A percentile compares a stretch with the other conserved stretches of the same genome.
These are phyloP conservation scores for Drosophila ogumai DNA, from an alignment of 1,140 invertebrate genomes.

Conservation along the genomic window DNA sequence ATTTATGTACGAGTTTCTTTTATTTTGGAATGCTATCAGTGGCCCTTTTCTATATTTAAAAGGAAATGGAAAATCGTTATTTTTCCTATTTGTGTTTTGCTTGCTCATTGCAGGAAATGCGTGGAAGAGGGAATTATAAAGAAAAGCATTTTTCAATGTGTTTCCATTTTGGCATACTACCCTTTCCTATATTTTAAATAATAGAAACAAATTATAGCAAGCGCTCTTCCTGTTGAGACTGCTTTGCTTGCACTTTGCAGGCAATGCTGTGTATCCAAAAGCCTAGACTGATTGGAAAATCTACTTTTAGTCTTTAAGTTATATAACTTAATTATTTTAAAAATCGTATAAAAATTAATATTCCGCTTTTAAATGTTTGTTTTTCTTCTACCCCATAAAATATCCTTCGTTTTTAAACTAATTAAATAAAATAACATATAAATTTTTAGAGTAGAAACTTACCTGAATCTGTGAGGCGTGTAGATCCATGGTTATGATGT, in stretches of 20 bases:
- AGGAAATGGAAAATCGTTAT: not conserved
- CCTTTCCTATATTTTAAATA: no score
- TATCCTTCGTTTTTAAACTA: no score
- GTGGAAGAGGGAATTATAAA: not conserved
- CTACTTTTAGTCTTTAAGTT: no score
- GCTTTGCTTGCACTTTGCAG: no score
- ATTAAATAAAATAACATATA: not conserved
- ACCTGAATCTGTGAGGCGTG: conserved; percentile 99
- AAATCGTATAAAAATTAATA: not conserved
- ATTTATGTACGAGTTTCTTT: not conserved
- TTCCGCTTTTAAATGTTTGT: not conserved
- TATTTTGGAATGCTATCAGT: not conserved
- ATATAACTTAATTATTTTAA: not conserved
- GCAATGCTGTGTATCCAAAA: no score
- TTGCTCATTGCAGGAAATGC: not conserved
- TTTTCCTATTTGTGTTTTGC: not conserved
- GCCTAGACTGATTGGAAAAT: no score
- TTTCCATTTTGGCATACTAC: no score
- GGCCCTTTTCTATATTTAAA: not conserved
- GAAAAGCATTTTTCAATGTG: no score
- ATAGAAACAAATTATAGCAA: no score
- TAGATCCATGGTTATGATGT: conserved; percentile 99
- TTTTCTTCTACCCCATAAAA: not conserved
- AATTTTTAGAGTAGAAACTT: conserved; percentile 4
- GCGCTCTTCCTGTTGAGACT: no score